Base-by-base conservation (phyloP, 2,113 vertebrate genomes). In the Lanius ludovicianus region DNA sequence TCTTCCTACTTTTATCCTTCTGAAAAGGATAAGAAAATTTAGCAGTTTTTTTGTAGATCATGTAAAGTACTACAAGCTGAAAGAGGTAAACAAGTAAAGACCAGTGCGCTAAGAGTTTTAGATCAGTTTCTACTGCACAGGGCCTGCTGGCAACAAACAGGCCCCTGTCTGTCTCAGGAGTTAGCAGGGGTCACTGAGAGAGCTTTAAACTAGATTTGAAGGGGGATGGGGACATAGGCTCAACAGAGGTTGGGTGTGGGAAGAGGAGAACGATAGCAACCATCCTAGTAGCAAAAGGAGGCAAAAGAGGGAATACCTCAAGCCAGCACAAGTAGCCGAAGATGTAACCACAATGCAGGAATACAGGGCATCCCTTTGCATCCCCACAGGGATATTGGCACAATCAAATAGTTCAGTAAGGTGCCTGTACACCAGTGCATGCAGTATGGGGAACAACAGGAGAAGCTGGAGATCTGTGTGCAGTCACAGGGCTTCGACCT, bases 341-440 rank as follows among this genome's bases (percentile, higher is more conserved):
- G 62, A 47, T 13, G 4, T 10, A 83, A 60, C 5, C 55, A 75
- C 30, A 27, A 9, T 21, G 35, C 25, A 13, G 21, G 70, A 62
- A 17, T 42, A 10, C 9, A 25, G 14, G 14, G 47, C 55, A 62
- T 22, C 30, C 41, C 63, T 41, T 31, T 47, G 25, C 5, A 62
- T 35, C n/a, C 55, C 24, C 25, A 31, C 0, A 0, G 55, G 35
- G 35, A 35, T 49, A 31, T 2, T 31, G 47, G 50, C n/a, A 42
- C 12, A 23, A 13, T 62, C 25, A 27, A 37, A 27, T 4, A 35
- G 25, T 23, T 55, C 18, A 16, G 27, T 16, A 22, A 55, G 31
- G 47, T 13, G n/a, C 21, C 20, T 13, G 24, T 35, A 35, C 18
- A 49, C 20, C 16, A 19, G 27, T 30, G 13, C 44, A 52, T 0